Evolutionary conservation across 2,797 vertebrate genomes (phyloP).

Genomic region (Vireo griseus): DNA sequence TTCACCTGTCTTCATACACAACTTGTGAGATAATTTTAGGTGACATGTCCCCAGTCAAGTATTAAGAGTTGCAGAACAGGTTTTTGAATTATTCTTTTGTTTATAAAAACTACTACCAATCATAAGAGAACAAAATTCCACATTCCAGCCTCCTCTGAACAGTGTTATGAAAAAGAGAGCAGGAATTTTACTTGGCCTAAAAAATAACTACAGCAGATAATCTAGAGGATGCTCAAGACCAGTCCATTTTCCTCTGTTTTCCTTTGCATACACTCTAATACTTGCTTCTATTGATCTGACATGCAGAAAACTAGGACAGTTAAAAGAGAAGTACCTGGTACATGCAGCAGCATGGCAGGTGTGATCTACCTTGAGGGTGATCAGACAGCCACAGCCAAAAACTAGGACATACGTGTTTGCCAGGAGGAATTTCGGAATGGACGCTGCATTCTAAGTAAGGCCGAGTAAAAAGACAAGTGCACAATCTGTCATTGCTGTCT

Average conservation of each 20-base stretch:
- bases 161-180: background rate
- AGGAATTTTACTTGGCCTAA: background rate
- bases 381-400: background rate
- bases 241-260: background rate
- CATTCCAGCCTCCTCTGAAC: background rate
- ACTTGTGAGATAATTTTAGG: background rate
- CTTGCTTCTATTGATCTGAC: background rate
- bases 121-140: background rate
- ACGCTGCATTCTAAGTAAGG: background rate
- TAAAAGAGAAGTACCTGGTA: background rate
- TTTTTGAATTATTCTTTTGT: background rate
- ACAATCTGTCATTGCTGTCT: background rate
- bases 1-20: background rate
- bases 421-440: background rate
- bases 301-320: background rate
- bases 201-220: background rate
- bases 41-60: background rate
- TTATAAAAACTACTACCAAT: background rate
- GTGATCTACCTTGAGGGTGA: constrained; percentile 35
- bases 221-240: background rate
- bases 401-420: background rate
- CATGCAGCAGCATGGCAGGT: background rate
- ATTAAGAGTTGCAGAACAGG: background rate
- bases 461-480: background rate
- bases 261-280: background rate